Conservation (phyloP, 2,113 vertebrate species). For the Puffinus mauretanicus region DNA sequence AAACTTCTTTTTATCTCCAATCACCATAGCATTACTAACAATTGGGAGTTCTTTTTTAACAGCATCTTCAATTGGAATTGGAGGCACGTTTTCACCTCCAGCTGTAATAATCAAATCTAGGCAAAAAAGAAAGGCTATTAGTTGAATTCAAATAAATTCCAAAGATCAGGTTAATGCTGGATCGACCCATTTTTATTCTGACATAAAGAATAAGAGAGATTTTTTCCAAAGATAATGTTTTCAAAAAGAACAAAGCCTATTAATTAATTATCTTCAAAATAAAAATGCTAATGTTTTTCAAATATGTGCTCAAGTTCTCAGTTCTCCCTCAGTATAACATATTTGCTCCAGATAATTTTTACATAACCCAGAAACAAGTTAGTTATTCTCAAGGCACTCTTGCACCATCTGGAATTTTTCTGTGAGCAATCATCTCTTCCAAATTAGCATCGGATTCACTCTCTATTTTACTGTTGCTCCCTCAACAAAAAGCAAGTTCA, state of each 20-base stretch:
- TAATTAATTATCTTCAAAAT: background rate
- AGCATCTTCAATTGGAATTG: slow-evolving; percentile 83
- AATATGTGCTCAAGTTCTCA: background rate
- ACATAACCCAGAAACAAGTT: background rate
- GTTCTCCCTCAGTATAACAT: background rate
- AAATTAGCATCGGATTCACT: background rate
- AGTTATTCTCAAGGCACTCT: background rate
- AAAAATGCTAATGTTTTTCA: background rate
- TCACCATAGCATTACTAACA: slow-evolving; percentile 84
- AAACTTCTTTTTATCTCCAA: slow-evolving; percentile 87
- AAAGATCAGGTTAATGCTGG: background rate
- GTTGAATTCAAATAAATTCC: background rate
- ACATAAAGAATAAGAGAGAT: background rate
- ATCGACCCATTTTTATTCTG: background rate
- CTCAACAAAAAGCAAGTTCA: background rate
- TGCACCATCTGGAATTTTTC: background rate
- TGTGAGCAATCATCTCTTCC: background rate
- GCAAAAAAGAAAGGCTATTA: background rate
- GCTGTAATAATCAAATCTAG: slow-evolving; percentile 87
- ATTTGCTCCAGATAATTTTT: background rate
- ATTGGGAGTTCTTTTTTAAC: slow-evolving; percentile 84
- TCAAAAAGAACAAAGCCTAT: background rate
- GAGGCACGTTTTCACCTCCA: slow-evolving; percentile 86
- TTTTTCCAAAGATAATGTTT: background rate
- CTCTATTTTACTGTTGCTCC: background rate